Evolutionary conservation across 2,113 vertebrate species (phyloP), one percentile per base, ranked within the genome.

Genomic region (Notechis scutatus): DNA sequence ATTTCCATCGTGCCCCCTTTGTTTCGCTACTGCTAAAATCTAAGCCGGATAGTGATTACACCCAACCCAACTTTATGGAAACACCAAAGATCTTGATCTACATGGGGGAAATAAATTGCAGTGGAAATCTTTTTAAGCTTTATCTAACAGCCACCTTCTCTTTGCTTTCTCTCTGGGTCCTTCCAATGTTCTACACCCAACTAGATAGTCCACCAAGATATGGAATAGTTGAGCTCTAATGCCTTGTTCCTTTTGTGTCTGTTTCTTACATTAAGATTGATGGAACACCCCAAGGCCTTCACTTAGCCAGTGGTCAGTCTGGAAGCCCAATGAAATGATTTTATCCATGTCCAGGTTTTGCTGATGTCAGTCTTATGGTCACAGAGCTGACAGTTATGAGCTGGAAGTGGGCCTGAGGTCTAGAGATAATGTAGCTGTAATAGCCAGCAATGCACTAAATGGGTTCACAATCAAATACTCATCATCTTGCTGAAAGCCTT

Each of bases 141-240:
- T 14, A 14, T 1, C 10, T 29, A 34, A 34, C 24, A 23, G 4
- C 56, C 26, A 34, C 56, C 9, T 42, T 34, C 23, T 50, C 55
- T 29, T 14, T 5, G 0, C 5, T 21, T 29, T 15, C 8, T 10
- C 61, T 52, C 74, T 18, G 86, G 9, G 23, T 69, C 5, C n/a
- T 47, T 14, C 61, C 61, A 88, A 10, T 54, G 0, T 24, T n/a
- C 86, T 45, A 52, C 9, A 1, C 50, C 50, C 50, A 52, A 1
- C 50, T 52, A 52, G 9, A 52, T 52, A 52, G 47, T 8, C 47
- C 7, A 47, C 1, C 47, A 47, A 47, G 26, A 56, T 26, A 26
- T 90, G 94, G 94, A 95, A 95, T 89, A 88, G 93, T 89, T 61
- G 85, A 81, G 91, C n/a, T 91, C 91, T 94, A 94, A 96, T 15